Percentiles rank a stretch among this genome's conserved stretches.
Evolutionary conservation across 2,888 invertebrate species (phyloP).

Genomic region (Sesia bembeciformis): DNA sequence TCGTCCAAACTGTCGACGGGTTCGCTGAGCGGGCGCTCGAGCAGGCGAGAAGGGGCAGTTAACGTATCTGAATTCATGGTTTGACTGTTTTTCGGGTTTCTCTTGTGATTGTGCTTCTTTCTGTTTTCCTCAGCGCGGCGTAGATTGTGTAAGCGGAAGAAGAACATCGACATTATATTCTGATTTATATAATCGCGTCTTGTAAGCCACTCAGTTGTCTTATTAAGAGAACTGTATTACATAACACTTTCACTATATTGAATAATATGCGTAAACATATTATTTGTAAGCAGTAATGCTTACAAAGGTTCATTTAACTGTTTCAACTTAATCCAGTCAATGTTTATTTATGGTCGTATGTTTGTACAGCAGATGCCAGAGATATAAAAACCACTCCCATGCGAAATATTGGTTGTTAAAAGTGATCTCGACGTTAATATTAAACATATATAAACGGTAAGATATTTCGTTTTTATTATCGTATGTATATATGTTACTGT

Average conservation of each 20-base stretch:
- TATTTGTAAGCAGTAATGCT: too few species aligned
- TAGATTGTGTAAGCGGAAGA: slow-evolving; percentile 94
- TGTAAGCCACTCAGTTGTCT: too few species aligned
- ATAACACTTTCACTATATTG: too few species aligned
- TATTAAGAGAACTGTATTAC: too few species aligned
- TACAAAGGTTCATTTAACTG: too few species aligned
- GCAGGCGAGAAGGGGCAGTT: slow-evolving; percentile 86
- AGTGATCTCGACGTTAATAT: not conserved
- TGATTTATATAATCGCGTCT: not conserved
- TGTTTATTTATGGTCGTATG: too few species aligned
- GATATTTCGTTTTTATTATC: too few species aligned
- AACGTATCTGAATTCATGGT: slow-evolving; percentile 71
- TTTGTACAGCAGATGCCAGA: too few species aligned
- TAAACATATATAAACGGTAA: slow-evolving; percentile 1
- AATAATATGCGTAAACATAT: too few species aligned
- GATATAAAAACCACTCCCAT: not conserved
- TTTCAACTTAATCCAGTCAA: too few species aligned
- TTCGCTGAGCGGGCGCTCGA: slow-evolving; percentile 87
- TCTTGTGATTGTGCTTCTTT: slow-evolving; percentile 30
- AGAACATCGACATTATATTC: slow-evolving; percentile 92
- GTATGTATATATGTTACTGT: too few species aligned
- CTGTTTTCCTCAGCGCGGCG: slow-evolving; percentile 85
- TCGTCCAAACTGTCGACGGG: slow-evolving; percentile 93
- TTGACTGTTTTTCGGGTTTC: slow-evolving; percentile 28
- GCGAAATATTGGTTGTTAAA: not conserved